Evolutionary conservation across 1,140 invertebrate species (phyloP).

Genomic region (Nylanderia fulva): DNA sequence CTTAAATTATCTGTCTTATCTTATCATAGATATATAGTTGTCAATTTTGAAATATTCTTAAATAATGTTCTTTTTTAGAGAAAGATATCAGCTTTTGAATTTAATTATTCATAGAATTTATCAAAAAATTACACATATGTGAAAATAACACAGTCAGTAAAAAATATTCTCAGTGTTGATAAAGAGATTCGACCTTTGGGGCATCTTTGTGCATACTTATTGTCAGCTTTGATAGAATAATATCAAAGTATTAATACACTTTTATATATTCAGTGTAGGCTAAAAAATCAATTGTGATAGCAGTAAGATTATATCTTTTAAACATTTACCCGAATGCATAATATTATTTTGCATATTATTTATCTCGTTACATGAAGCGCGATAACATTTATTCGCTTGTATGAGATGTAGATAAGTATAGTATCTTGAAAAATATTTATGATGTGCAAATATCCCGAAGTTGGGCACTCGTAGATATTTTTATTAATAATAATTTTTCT

Average conservation of each 20-base stretch:
- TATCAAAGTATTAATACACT: conserved; percentile 22
- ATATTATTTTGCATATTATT: not conserved
- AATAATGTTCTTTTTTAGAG: not conserved
- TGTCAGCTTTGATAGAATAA: conserved; percentile 18
- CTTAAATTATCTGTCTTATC: not conserved
- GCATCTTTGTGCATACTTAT: not conserved
- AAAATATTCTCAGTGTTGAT: not conserved
- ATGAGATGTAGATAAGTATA: not conserved
- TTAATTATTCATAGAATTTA: not conserved
- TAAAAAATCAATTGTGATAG: not conserved
- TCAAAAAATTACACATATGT: not conserved
- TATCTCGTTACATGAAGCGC: not conserved
- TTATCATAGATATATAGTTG: not conserved
- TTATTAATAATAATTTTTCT: not conserved
- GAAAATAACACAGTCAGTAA: not conserved
- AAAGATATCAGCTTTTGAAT: not conserved
- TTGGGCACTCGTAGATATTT: conserved; percentile 8
- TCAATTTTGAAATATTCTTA: not conserved
- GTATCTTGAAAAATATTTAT: not conserved
- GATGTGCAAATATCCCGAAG: conserved; percentile 27
- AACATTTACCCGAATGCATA: not conserved
- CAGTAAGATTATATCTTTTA: conserved; percentile 19
- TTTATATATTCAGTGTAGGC: not conserved
- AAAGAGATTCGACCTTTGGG: not conserved
- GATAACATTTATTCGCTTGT: not conserved